Evolutionary conservation across 2,888 invertebrate genomes (phyloP).

Genomic region (Thereva unica): DNA sequence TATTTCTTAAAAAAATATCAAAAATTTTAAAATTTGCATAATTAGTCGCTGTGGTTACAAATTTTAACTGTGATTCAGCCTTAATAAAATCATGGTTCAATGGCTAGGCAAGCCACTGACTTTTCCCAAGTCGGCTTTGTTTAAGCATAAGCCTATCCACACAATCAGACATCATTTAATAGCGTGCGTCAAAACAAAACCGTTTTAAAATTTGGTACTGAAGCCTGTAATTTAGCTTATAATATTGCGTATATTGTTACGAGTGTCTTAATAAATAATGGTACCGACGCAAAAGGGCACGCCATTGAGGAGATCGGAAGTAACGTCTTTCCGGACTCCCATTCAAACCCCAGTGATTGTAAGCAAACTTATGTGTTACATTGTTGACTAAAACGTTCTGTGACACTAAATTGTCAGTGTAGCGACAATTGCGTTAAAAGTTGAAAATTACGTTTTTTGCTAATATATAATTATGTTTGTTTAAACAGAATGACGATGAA

Average conservation of each 20-base stretch:
- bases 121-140: too few species aligned
- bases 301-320: constrained; percentile 53
- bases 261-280: constrained; percentile 46
- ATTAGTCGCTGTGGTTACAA: too few species aligned
- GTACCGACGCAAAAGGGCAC: constrained; percentile 54
- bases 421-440: not conserved
- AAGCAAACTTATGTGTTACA: constrained; percentile 24
- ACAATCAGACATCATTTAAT: not conserved
- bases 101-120: too few species aligned
- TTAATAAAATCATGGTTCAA: too few species aligned
- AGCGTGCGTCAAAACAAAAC: constrained; percentile 38
- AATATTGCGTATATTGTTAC: constrained; percentile 24
- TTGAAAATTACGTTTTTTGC: not conserved
- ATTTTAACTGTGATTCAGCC: too few species aligned
- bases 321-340: constrained; percentile 47
- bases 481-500: constrained; percentile 63
- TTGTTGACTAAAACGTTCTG: not conserved
- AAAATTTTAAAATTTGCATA: too few species aligned
- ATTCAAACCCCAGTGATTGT: constrained; percentile 38
- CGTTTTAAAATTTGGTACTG: constrained; percentile 31
- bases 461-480: not conserved
- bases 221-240: constrained; percentile 32
- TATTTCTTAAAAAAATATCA: too few species aligned
- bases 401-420: not conserved
- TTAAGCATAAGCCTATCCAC: not conserved